Percentiles rank a stretch among this genome's conserved stretches.
These are phyloP conservation scores for Rapana venosa DNA, from an alignment of 2,888 invertebrate genomes.

Conservation along the genomic window DNA sequence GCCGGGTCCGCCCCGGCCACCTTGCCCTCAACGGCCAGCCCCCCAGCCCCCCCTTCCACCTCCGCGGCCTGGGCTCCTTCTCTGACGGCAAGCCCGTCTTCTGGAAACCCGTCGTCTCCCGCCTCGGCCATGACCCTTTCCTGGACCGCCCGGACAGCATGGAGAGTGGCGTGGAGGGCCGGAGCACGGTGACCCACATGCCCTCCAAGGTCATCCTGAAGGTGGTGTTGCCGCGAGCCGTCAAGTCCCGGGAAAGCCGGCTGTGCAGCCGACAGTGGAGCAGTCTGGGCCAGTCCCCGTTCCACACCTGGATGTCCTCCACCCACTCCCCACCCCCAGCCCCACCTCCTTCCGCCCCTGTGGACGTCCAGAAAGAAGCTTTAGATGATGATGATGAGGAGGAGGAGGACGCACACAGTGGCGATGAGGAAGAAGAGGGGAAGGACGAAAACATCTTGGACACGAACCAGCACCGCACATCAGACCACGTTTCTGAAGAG, in stretches of 20 bases:
- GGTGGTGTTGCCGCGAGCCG: neutral
- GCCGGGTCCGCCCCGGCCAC: neutral
- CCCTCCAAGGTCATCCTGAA: conserved; percentile 15
- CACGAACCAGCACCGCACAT: neutral
- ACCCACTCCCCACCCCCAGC: neutral
- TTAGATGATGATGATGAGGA: neutral
- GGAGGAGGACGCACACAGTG: neutral
- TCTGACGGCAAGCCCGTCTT: neutral
- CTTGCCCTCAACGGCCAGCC: neutral
- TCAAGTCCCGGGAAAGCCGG: neutral
- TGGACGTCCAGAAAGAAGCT: neutral
- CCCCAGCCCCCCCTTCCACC: neutral
- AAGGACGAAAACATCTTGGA: neutral
- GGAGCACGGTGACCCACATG: neutral
- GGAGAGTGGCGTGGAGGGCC: neutral
- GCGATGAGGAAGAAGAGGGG: neutral
- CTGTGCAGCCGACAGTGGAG: neutral
- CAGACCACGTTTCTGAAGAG: neutral
- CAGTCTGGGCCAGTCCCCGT: neutral
- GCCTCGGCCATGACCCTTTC: neutral
- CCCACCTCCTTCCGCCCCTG: neutral
- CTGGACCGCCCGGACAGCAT: neutral
- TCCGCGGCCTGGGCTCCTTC: neutral
- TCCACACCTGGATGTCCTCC: neutral
- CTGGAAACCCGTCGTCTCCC: conserved; percentile 1